phyloP scores from a whole-genome alignment of 2,888 invertebrate species.

The Lepetodrilus schrolli region DNA sequence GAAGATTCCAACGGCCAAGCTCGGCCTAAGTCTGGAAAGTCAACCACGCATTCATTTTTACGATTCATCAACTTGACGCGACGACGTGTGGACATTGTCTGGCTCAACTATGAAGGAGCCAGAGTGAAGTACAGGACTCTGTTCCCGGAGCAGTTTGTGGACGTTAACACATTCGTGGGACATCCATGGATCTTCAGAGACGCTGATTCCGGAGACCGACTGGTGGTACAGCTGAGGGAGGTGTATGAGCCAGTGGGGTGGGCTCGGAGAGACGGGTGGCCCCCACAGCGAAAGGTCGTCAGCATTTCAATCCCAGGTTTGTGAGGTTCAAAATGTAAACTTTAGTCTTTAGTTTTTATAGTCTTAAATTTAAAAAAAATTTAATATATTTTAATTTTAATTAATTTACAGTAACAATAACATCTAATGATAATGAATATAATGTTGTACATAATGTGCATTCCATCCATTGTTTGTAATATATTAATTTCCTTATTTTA shows the following conservation, averaged over 20 bases:
- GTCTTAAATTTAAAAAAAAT: no score
- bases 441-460: background rate
- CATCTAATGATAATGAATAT: background rate
- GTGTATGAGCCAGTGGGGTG: constrained; percentile 62
- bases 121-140: constrained; percentile 81
- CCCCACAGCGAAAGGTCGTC: constrained; percentile 55
- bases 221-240: constrained; percentile 78
- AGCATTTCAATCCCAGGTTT: constrained; percentile 65
- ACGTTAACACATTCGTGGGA: constrained; percentile 85
- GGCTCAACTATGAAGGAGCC: constrained; percentile 85
- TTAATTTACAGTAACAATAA: background rate
- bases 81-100: constrained; percentile 81
- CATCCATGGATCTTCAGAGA: constrained; percentile 92
- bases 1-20: background rate
- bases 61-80: constrained; percentile 81
- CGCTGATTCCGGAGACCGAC: constrained; percentile 81
- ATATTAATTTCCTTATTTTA: background rate
- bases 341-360: no score
- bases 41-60: constrained; percentile 76
- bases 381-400: background rate
- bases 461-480: background rate
- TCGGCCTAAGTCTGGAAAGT: constrained; percentile 45
- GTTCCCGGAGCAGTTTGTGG: constrained; percentile 78
- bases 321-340: background rate
- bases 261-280: constrained; percentile 45